A percentile compares a stretch with the other conserved stretches of the same genome.
phyloP scores from a whole-genome alignment of 2,113 vertebrate species.

The Xyliphius kryptos region DNA sequence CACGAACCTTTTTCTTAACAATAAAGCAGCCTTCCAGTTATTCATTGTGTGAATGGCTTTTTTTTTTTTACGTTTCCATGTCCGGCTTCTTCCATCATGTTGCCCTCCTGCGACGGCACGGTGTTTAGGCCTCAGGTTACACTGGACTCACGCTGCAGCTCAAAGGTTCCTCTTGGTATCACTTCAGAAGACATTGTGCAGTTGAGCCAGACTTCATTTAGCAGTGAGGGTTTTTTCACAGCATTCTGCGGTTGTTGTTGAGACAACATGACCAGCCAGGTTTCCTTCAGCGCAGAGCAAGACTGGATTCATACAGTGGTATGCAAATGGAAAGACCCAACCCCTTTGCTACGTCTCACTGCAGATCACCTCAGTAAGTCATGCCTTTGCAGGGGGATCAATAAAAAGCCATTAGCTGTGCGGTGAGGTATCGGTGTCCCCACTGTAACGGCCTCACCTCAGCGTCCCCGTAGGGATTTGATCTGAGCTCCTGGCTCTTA shows the following conservation, averaged over 20 bases:
- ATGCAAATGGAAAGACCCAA: constrained; percentile 4
- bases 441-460: constrained; percentile 15
- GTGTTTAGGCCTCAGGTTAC: neutral
- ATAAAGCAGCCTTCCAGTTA: constrained; percentile 80
- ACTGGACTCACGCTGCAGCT: too few species aligned
- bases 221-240: neutral
- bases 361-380: constrained; percentile 24
- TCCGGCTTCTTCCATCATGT: too few species aligned
- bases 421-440: constrained; percentile 30
- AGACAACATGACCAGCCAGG: neutral
- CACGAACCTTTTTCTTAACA: constrained; percentile 77
- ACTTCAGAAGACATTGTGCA: neutral
- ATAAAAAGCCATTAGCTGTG: constrained; percentile 37
- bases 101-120: too few species aligned
- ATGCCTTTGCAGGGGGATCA: constrained; percentile 26
- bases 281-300: neutral
- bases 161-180: too few species aligned
- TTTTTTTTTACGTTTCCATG: neutral
- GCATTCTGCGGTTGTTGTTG: neutral
- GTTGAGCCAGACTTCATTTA: neutral
- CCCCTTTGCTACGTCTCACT: neutral
- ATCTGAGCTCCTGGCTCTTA: constrained; percentile 12
- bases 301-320: constrained; percentile 2
- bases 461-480: constrained; percentile 5
- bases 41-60: constrained; percentile 40